Percentiles rank a stretch among this genome's conserved stretches.
Conservation (phyloP, 2,888 invertebrate species). For the Halictus quadricinctus region DNA sequence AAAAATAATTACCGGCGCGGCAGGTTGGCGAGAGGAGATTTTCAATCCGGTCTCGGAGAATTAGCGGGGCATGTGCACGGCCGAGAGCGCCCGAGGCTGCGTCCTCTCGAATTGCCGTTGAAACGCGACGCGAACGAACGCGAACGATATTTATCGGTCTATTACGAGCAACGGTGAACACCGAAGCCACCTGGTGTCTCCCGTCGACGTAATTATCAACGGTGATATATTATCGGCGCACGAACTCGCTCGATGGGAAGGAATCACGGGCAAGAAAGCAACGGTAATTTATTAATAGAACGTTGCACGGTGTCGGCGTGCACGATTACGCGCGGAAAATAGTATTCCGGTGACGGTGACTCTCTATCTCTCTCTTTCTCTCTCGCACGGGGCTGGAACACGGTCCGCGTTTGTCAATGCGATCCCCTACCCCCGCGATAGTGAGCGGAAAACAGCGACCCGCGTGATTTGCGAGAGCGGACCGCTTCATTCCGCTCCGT, state of each 20-base stretch:
- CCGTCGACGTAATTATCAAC: constrained; percentile 26
- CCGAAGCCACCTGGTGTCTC: constrained; percentile 21
- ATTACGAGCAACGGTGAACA: constrained; percentile 22
- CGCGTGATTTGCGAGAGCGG: constrained; percentile 32
- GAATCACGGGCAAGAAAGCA: constrained; percentile 13
- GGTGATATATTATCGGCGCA: constrained; percentile 16
- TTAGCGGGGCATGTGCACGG: constrained; percentile 1
- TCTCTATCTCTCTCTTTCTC: not conserved
- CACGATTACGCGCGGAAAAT: constrained; percentile 14
- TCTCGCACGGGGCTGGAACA: constrained; percentile 14
- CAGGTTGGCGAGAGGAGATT: not conserved
- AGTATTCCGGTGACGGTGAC: not conserved
- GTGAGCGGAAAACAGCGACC: not conserved
- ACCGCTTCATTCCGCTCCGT: constrained; percentile 12
- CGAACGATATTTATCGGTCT: constrained; percentile 15
- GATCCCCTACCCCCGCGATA: constrained; percentile 26
- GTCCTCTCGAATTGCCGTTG: constrained; percentile 12
- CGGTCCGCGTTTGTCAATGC: constrained; percentile 19
- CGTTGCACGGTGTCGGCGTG: constrained; percentile 3
- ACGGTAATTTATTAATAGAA: constrained; percentile 46
- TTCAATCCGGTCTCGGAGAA: constrained; percentile 1
- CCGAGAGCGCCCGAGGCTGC: not conserved
- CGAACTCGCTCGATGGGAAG: constrained; percentile 6
- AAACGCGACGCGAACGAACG: constrained; percentile 6
- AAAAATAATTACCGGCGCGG: not conserved